Percentiles rank a stretch among this genome's conserved stretches.
phyloP scores from a whole-genome alignment of 2,888 invertebrate species.

The Agonopterix subpropinquella region DNA sequence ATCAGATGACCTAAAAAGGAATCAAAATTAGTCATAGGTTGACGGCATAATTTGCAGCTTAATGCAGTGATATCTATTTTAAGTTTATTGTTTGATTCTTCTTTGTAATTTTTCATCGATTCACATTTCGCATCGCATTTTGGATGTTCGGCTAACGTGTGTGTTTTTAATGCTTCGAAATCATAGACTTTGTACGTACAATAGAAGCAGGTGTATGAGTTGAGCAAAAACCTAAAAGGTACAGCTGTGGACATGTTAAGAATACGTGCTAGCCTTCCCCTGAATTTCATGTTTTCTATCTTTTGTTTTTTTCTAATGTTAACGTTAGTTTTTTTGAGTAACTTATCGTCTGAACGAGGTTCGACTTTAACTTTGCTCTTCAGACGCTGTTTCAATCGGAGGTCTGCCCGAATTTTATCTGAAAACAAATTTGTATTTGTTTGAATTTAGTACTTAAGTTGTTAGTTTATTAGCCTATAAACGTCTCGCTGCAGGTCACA shows the following conservation, averaged over 20 bases:
- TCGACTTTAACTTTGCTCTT: too few species aligned
- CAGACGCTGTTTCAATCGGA: too few species aligned
- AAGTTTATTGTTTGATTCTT: constrained; percentile 40
- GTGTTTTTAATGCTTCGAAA: constrained; percentile 45
- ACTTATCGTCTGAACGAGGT: too few species aligned
- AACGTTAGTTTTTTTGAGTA: too few species aligned
- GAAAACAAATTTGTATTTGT: too few species aligned
- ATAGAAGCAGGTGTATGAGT: constrained; percentile 55
- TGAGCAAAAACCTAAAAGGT: constrained; percentile 55
- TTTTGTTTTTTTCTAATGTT: too few species aligned
- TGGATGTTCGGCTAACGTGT: constrained; percentile 45
- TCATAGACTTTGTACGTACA: constrained; percentile 49
- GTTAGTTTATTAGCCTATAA: too few species aligned
- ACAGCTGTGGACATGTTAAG: constrained; percentile 54
- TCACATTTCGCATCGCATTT: constrained; percentile 44
- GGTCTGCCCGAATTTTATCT: too few species aligned
- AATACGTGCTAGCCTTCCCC: constrained; percentile 55
- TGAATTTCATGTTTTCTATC: not conserved
- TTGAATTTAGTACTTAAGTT: too few species aligned
- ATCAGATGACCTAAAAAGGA: constrained; percentile 38
- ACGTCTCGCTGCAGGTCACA: too few species aligned
- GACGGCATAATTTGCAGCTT: constrained; percentile 43
- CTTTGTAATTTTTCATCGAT: constrained; percentile 44
- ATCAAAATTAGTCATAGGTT: constrained; percentile 29
- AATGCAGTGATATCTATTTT: constrained; percentile 49